phyloP scores from a whole-genome alignment of 2,888 invertebrate species.

The Galeopsomyia nigrocyanea region DNA sequence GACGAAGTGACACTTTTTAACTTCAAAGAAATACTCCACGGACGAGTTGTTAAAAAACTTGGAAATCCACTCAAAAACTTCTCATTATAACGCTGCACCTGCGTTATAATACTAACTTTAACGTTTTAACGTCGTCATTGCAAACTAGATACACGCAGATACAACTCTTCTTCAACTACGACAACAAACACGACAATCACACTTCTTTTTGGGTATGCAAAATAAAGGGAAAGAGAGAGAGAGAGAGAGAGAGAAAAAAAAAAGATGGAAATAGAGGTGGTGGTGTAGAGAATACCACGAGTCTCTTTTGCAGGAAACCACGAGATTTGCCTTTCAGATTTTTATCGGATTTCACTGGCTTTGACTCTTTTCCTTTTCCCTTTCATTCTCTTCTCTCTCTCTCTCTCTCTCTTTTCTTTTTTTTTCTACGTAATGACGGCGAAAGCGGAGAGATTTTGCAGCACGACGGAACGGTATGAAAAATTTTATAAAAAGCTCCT shows the following conservation, averaged over 20 bases:
- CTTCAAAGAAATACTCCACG: constrained; percentile 11
- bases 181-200: no score
- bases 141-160: no score
- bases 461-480: constrained; percentile 31
- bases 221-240: no score
- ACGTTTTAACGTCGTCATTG: no score
- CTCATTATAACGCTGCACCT: no score
- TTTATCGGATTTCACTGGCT: constrained; percentile 46
- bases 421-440: constrained; percentile 34
- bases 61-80: not conserved
- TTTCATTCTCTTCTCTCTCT: constrained; percentile 8
- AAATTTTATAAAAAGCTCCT: constrained; percentile 45
- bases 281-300: no score
- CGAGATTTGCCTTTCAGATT: constrained; percentile 48
- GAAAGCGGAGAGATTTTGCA: constrained; percentile 19
- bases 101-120: no score
- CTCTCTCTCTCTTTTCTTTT: constrained; percentile 16
- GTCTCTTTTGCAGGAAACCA: no score
- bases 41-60: constrained; percentile 33
- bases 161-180: no score
- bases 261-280: no score
- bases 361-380: constrained; percentile 40
- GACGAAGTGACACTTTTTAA: not conserved
- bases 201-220: no score
- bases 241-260: no score